phyloP scores from a whole-genome alignment of 2,113 vertebrate species.

The Spea bombifrons region DNA sequence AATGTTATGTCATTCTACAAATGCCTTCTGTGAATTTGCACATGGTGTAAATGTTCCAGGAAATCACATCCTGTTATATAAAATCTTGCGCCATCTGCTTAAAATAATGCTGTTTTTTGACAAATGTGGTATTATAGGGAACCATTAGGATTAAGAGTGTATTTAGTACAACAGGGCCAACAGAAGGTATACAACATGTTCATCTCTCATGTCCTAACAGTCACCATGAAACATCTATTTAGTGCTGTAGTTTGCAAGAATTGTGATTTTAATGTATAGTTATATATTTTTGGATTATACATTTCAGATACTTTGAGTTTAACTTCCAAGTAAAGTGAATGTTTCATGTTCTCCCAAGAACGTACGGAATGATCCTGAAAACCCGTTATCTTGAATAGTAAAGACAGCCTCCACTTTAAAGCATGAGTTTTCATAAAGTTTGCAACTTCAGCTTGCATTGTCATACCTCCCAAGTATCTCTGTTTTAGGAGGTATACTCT shows the following conservation, averaged over 20 bases:
- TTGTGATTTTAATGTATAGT: constrained; percentile 34
- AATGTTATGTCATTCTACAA: constrained; percentile 31
- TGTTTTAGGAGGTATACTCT: too few species aligned
- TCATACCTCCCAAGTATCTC: too few species aligned
- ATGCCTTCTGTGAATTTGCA: constrained; percentile 44
- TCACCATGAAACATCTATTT: constrained; percentile 26
- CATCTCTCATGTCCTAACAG: constrained; percentile 35
- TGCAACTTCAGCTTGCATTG: too few species aligned
- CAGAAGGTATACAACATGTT: constrained; percentile 43
- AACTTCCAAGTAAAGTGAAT: too few species aligned
- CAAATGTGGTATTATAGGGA: constrained; percentile 44
- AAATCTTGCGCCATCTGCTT: constrained; percentile 44
- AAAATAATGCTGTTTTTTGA: constrained; percentile 33
- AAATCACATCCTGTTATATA: constrained; percentile 42
- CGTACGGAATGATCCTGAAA: too few species aligned
- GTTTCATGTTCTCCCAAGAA: too few species aligned
- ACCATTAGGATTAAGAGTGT: constrained; percentile 40
- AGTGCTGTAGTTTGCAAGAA: constrained; percentile 10
- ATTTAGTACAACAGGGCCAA: constrained; percentile 42
- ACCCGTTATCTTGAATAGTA: too few species aligned
- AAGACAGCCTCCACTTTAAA: too few species aligned
- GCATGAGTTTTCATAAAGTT: too few species aligned
- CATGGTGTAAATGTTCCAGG: constrained; percentile 46
- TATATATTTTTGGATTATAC: background rate
- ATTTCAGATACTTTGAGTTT: too few species aligned